Base-by-base conservation (phyloP, 1,140 invertebrate genomes). In the Megathymus violae region DNA sequence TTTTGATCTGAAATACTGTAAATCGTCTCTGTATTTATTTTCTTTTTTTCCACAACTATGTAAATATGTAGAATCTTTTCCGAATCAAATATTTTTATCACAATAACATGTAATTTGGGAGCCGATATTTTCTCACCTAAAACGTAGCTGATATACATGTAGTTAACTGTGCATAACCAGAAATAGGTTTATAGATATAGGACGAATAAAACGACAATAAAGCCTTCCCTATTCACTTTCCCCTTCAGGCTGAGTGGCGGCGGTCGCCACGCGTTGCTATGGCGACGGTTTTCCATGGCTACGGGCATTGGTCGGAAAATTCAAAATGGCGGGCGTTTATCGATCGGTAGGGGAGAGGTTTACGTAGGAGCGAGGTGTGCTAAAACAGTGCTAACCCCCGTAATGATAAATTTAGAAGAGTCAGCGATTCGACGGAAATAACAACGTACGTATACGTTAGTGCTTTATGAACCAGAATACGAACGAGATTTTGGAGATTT, bases 251-350 rank as follows among this genome's bases (percentile, higher is more conserved):
- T 43, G 51, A 65, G 54, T 46, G 46, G 63, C 67, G 68, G 68
- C 68, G 62, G 63, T 65, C 56, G 70, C 69, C 78, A 75, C 76
- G 69, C 69, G 85, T 90, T 80, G 60, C 80, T 66, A 82, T 81
- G 71, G 67, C 66, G 69, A 88, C 79, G 40, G 73, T 76, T 90
- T 90, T 90, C 82, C 88, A 86, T 86, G 74, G 70, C 88, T 74
- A 82, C 85, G 78, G 69, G 84, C 76, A 90, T 90, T 90, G 88
- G 88, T 88, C 79, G 88, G 88, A 80, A 90, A 90, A 90, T 90
- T 82, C 88, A 90, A 90, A 75, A 90, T 90, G 88, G 88, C 88
- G 70, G 66, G 36, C 48, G 40, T 48, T 34, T 88, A 88, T 90
- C 80, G 88, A 88, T 90, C 84, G 80, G 36, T 27, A 70, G 67